Evolutionary conservation across 2,797 vertebrate species (phyloP), one percentile per base, ranked within the genome.

Genomic region (Hybognathus amarus): DNA sequence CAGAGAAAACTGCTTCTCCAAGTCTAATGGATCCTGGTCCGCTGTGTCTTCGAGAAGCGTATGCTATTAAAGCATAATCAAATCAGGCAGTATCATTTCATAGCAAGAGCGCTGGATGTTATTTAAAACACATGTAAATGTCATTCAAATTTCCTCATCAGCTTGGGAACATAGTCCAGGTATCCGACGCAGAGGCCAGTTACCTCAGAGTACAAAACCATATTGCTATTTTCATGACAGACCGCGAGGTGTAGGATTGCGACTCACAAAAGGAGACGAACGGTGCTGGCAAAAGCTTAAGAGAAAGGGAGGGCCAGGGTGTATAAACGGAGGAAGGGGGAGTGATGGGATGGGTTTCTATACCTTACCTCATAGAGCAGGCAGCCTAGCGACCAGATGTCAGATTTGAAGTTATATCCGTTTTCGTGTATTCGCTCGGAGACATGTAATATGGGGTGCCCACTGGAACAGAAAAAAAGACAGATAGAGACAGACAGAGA

Each of bases 361-460:
- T 92, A 94, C 78, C 85, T 97, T 96, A 99, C 98, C 97, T 99
- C 98, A 88, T 99, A 99, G 1, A 99, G 95, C 87, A 99, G 96
- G 94, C 98, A 99, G 95, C 98, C 97, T 91, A 99, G 96, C 89
- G 95, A 96, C 95, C 95, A 96, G 94, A 96, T 96, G 94, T 96
- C 95, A 93, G 95, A 96, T 90, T 96, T 95, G 95, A 96, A 96
- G 94, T 96, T 96, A 94, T 96, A 96, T 93, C 94, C 94, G 83
- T 95, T 96, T 94, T 96, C 95, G 89, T 95, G 95, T 91, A 96
- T 95, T 92, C 95, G 95, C 94, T 96, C 95, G 33, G 95, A 93
- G 95, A 95, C 95, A 96, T 96, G 93, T 96, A 96, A 93, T 96
- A 96, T 90, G 97, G 98, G 85, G 98, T 99, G 89, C 97, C 98